Evolutionary conservation across 92 coral and sea anemone species (phyloP), one percentile per base, ranked within the genome.

Genomic region (Metridium senile): DNA sequence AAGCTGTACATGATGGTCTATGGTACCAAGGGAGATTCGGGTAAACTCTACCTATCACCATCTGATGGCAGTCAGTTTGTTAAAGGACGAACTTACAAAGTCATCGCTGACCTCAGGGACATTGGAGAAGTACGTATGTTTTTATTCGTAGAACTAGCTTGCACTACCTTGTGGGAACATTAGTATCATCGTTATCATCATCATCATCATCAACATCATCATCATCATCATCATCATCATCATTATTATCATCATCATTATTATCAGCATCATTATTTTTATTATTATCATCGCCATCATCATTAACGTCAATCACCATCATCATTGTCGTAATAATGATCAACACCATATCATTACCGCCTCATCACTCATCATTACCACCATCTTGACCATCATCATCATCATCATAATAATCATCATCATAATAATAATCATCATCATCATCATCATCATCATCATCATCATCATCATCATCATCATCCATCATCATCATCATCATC

Each of bases 11-110:
- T 91, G 93, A 84, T 91, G 53, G 58, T 91, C 45, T 83, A 85
- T 33, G 97, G 97, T 56, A 83, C 81, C 22, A 84, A 77, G 29
- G 97, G 93, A 11, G 84, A 79, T 46, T 79, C 97, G 16, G 97
- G 97, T 26, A 91, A 89, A 75, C 91, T 91, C 35, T 84, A 89
- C 52, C 91, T 91, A 11, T 81, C 90, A 11, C 93, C 97, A 0
- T 84, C 89, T 70, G 97, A 91, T 71, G 90, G 93, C 17, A 81
- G 91, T 72, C 68, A 75, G 73, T 91, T 91, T 72, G 93, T 82
- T 11, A 79, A 89, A 27, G 93, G 93, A 31, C 80, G 84, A 62
- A 85, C 75, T 23, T 91, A 91, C 57, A 82, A 84, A 59, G 93
- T 91, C 72, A 80, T 86, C 10, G 89, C 87, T 33, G 84, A 85